These are phyloP conservation scores for Amaurobius ferox DNA, from an alignment of 2,888 invertebrate species.

Conservation along the genomic window DNA sequence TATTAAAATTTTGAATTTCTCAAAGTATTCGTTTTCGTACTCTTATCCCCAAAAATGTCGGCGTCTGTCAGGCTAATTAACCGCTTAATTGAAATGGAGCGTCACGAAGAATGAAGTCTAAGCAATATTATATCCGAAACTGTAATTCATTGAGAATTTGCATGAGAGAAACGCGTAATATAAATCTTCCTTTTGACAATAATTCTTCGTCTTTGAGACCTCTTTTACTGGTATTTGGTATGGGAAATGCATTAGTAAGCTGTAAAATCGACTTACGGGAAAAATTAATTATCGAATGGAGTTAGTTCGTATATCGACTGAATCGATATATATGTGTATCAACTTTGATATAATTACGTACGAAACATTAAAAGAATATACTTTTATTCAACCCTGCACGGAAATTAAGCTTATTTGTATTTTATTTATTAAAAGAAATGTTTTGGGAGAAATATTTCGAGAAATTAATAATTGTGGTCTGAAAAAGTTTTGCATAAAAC, in stretches of 20 bases:
- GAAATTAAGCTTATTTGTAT: no score
- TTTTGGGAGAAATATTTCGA: no score
- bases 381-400: no score
- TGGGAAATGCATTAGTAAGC: conserved; percentile 53
- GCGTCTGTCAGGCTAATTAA: not conserved
- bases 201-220: not conserved
- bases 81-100: not conserved
- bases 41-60: no score
- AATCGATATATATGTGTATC: no score
- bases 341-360: no score
- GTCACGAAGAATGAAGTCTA: not conserved
- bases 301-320: conserved; percentile 29
- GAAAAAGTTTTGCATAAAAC: no score
- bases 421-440: no score
- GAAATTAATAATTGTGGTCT: no score
- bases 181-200: not conserved
- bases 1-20: no score
- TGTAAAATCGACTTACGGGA: conserved; percentile 25
- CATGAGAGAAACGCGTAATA: not conserved
- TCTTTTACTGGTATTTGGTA: conserved; percentile 18
- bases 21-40: no score
- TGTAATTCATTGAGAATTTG: not conserved
- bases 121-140: not conserved
- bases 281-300: conserved; percentile 49
- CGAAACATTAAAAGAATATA: no score